Base-by-base conservation (phyloP, 2,113 vertebrate species). In the Peucedramus taeniatus region DNA sequence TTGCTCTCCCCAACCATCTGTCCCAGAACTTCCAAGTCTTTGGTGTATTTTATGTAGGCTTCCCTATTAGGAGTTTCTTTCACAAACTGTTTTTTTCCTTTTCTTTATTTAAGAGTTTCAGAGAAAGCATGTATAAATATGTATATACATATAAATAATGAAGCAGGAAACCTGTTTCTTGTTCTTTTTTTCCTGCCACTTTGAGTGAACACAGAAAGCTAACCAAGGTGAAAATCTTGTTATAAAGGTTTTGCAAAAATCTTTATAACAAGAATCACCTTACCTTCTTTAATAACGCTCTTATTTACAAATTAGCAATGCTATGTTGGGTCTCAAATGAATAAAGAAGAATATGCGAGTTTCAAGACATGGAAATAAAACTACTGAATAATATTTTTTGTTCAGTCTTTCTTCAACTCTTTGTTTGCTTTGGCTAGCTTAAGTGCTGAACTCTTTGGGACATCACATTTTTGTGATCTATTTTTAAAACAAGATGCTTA, bases 141-240 rank as follows among this genome's bases (percentile, higher is more conserved):
- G 83, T 60, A 95, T 87, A 96, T 6, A 78, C 49, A 83, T 35
- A 96, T 94, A 85, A 94, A 97, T 95, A 95, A 91, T 93, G 69
- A 57, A 93, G 51, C 83, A 95, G 92, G 83, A 95, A 93, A 84
- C 61, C 37, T 87, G 79, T 10, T 78, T 89, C 49, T 86, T 74
- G 47, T 64, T 65, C 42, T 76, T 59, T 78, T 68, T 91, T 83
- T 64, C 33, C 75, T 91, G 50, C 17, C 47, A 42, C 54, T 79
- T 68, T 33, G 28, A 88, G 76, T 20, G 61, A 93, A 66, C 47
- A 60, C 31, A 63, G 68, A 47, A 90, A 97, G 83, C 17, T 86
- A 82, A 90, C 42, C 60, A 90, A 88, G 71, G 54, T 63, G 42
- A 90, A 94, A 61, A 92, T 24, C 6, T n/a, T n/a, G n/a, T n/a